Conservation (phyloP, 2,113 vertebrate genomes). For the Mirza zaza region DNA sequence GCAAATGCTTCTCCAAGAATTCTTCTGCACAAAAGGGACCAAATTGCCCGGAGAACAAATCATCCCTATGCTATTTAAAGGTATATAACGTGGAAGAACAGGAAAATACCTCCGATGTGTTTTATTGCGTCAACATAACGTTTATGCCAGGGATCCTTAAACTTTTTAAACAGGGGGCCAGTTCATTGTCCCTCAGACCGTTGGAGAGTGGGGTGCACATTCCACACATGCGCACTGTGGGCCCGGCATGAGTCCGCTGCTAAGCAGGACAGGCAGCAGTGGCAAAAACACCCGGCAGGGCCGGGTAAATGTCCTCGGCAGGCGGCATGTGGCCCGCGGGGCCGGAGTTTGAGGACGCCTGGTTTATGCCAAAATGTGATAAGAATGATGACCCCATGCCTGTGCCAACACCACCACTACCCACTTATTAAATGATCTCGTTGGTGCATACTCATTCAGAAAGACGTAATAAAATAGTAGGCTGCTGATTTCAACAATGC, state of each 20-base stretch:
- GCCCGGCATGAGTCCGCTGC: no score
- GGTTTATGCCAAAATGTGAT: background rate
- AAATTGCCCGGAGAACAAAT: background rate
- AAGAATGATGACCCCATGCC: background rate
- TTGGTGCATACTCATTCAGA: background rate
- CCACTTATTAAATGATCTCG: background rate
- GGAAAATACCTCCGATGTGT: background rate
- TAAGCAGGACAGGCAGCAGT: no score
- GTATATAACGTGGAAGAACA: background rate
- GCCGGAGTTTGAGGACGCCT: no score
- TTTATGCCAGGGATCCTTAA: background rate
- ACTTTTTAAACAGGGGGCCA: no score
- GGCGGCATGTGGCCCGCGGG: no score
- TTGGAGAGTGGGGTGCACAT: no score
- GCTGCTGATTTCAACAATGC: background rate
- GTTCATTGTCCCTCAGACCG: no score
- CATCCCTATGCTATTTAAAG: background rate
- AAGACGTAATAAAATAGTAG: background rate
- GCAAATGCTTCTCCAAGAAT: background rate
- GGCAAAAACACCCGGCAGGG: no score
- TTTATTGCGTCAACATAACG: background rate
- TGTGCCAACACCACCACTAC: no score
- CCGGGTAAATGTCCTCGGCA: no score
- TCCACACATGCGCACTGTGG: no score
- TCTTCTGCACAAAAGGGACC: background rate